Percentiles rank a stretch among this genome's conserved stretches.
Conservation (phyloP, 35 echinoderm and acorn worm genomes). For the Apostichopus parvimensis region DNA sequence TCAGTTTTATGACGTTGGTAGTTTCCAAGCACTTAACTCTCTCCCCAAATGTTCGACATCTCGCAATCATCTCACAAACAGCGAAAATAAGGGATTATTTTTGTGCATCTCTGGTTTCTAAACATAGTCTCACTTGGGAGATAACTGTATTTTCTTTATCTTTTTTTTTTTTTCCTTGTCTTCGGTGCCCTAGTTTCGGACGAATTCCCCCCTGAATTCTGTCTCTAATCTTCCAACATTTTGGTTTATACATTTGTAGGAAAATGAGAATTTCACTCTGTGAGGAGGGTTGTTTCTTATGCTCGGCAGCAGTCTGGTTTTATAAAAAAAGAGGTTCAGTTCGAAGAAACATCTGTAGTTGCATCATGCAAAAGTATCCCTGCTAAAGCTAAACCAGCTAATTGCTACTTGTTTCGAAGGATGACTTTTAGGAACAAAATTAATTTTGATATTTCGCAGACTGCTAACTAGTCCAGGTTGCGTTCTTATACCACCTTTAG, state of each 20-base stretch:
- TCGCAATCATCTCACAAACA: not conserved
- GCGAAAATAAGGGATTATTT: not conserved
- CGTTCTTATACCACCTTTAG: no score
- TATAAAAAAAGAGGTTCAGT: not conserved
- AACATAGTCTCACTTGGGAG: not conserved
- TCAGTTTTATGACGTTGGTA: not conserved
- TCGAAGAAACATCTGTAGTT: not conserved
- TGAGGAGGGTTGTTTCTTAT: not conserved
- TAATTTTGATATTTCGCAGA: no score
- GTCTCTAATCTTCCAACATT: not conserved
- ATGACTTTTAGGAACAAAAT: no score
- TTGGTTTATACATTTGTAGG: not conserved
- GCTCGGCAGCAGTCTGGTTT: not conserved
- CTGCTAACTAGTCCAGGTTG: no score
- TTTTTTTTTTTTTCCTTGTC: no score
- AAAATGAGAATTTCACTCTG: not conserved
- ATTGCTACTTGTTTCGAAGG: no score
- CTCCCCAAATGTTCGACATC: not conserved
- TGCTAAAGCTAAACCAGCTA: no score
- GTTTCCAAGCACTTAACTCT: not conserved
- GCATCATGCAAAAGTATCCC: no score
- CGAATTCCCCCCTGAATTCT: not conserved
- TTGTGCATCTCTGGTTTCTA: not conserved
- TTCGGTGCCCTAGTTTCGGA: not conserved
- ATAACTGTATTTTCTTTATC: not conserved